Evolutionary conservation across 2,113 vertebrate genomes (phyloP).

Genomic region (Cyprinodon brontotheroides): DNA sequence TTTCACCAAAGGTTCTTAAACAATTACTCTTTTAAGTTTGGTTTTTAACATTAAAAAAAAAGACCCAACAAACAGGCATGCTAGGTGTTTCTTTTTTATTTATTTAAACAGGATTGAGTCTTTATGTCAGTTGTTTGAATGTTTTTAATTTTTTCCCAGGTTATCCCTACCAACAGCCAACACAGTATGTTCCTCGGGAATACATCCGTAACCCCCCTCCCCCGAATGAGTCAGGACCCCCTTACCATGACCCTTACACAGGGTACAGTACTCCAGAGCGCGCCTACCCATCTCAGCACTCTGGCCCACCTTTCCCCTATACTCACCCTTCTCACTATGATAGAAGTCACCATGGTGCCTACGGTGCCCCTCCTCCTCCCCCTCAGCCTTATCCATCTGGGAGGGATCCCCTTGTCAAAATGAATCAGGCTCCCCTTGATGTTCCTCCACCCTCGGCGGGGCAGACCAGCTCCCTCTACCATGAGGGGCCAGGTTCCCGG

Average conservation of each 20-base stretch:
- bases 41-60: too few relatives aligned
- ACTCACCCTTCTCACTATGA: conserved; percentile 87
- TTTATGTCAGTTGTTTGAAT: too few relatives aligned
- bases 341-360: conserved; percentile 81
- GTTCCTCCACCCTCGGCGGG: conserved; percentile 79
- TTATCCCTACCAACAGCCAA: conserved; percentile 88
- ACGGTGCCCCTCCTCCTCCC: conserved; percentile 83
- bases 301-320: conserved; percentile 89
- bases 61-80: too few relatives aligned
- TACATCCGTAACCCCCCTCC: conserved; percentile 82
- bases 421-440: conserved; percentile 90
- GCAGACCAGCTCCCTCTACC: conserved; percentile 84
- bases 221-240: conserved; percentile 82
- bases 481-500: conserved; percentile 83
- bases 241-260: conserved; percentile 90
- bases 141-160: conserved; percentile 71
- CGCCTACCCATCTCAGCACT: conserved; percentile 81
- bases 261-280: conserved; percentile 87
- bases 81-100: too few relatives aligned
- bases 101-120: too few relatives aligned
- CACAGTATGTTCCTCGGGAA: conserved; percentile 84
- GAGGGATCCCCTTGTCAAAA: conserved; percentile 89
- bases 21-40: too few relatives aligned
- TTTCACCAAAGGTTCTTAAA: too few relatives aligned
- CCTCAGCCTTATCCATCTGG: conserved; percentile 84